These are phyloP conservation scores for Galeruca laticollis DNA, from an alignment of 2,888 invertebrate genomes.

Conservation along the genomic window DNA sequence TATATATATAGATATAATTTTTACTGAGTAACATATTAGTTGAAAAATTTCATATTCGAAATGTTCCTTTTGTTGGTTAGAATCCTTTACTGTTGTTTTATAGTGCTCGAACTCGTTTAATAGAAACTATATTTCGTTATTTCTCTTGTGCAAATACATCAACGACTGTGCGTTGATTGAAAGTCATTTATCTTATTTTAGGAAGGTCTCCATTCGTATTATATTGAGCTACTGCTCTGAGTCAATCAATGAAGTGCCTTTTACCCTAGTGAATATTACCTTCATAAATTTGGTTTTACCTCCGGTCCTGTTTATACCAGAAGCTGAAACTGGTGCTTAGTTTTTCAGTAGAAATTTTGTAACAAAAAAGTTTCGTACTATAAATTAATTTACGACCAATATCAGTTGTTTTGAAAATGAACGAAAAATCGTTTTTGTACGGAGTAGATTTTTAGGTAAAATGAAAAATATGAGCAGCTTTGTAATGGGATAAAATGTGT, in stretches of 20 bases:
- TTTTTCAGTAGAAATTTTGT: not conserved
- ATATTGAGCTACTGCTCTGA: conserved; percentile 33
- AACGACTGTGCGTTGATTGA: conserved; percentile 32
- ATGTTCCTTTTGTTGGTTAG: too few relatives aligned
- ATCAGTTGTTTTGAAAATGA: too few relatives aligned
- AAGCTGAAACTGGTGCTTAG: not conserved
- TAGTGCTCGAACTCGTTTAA: conserved; percentile 1
- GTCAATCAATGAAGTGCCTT: conserved; percentile 38
- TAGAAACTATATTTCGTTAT: conserved; percentile 29
- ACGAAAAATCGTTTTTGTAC: too few relatives aligned
- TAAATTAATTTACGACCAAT: too few relatives aligned
- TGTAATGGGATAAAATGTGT: too few relatives aligned
- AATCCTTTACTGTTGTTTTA: not conserved
- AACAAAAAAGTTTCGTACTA: not conserved
- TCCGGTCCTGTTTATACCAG: conserved; percentile 23
- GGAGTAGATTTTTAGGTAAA: too few relatives aligned
- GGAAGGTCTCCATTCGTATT: conserved; percentile 36
- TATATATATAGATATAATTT: too few relatives aligned
- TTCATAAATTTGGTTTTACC: conserved; percentile 29
- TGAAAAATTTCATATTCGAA: too few relatives aligned
- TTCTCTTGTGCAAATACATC: conserved; percentile 25
- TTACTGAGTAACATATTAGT: too few relatives aligned
- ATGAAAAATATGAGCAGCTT: too few relatives aligned
- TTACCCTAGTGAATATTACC: conserved; percentile 33
- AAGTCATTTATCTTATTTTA: conserved; percentile 38